Evolutionary conservation across 2,113 vertebrate genomes (phyloP).

Genomic region (Kryptolebias marmoratus): DNA sequence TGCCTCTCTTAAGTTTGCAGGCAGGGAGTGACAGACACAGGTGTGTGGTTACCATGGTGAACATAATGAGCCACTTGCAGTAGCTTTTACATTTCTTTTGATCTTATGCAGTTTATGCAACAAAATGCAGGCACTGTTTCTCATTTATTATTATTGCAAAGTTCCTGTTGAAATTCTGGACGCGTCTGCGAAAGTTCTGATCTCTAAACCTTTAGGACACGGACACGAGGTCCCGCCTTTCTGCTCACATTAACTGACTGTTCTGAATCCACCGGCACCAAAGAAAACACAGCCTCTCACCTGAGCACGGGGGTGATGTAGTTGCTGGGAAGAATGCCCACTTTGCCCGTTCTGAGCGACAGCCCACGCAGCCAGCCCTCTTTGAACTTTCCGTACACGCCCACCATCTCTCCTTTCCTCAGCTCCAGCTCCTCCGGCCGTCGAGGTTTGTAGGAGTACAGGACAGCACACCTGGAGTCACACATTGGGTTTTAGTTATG

Average conservation of each 20-base stretch:
- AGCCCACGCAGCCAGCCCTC: constrained; percentile 93
- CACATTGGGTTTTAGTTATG: not conserved
- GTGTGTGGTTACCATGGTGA: too few species aligned
- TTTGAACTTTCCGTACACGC: constrained; percentile 88
- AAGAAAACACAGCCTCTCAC: constrained; percentile 69
- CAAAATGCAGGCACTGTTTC: too few species aligned
- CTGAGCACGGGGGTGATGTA: constrained; percentile 91
- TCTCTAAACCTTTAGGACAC: constrained; percentile 1
- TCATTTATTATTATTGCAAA: too few species aligned
- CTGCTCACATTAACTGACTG: constrained; percentile 22
- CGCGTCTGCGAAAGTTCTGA: not conserved
- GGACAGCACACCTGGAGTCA: constrained; percentile 85
- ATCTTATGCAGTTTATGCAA: too few species aligned
- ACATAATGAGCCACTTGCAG: too few species aligned
- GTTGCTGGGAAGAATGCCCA: constrained; percentile 90
- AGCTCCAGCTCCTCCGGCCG: constrained; percentile 89
- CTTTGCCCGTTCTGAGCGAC: constrained; percentile 90
- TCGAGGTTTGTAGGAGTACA: constrained; percentile 86
- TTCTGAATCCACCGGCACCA: constrained; percentile 7
- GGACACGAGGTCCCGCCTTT: constrained; percentile 3
- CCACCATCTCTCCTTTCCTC: constrained; percentile 92
- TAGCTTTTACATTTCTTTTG: too few species aligned
- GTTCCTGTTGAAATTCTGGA: too few species aligned
- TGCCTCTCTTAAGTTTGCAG: too few species aligned
- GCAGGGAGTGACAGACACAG: too few species aligned